Conservation (phyloP, 2,113 vertebrate species). For the Poecile atricapillus region DNA sequence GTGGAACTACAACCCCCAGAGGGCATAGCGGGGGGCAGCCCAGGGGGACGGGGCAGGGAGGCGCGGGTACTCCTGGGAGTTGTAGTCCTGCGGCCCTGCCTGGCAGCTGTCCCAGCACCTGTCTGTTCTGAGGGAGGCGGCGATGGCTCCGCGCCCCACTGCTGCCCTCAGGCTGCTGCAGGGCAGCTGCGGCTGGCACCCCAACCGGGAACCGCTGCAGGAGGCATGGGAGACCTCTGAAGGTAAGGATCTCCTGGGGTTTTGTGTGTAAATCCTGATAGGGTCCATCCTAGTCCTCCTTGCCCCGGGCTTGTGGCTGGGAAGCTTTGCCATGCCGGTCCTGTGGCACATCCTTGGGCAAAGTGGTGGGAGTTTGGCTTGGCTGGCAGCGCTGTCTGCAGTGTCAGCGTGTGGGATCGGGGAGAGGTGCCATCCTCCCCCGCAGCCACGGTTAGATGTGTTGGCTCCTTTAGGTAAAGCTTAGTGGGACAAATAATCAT, state of each 20-base stretch:
- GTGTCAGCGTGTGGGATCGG: accelerated
- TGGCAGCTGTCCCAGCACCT: neutral
- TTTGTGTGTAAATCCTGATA: neutral
- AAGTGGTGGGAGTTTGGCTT: neutral
- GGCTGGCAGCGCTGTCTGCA: neutral
- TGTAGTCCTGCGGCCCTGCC: neutral
- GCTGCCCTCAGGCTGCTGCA: neutral
- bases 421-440: neutral
- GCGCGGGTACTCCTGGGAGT: neutral
- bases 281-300: neutral
- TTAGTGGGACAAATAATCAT: neutral
- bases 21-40: accelerated
- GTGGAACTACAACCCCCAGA: constrained; percentile 9
- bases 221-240: neutral
- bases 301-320: neutral
- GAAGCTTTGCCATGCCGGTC: neutral
- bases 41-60: accelerated
- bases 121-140: neutral
- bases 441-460: neutral
- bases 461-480: neutral
- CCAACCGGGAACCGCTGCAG: neutral
- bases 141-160: neutral
- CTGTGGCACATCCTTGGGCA: neutral
- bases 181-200: neutral
- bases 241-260: neutral